Evolutionary conservation across 2,888 invertebrate genomes (phyloP).

Genomic region (Agrilus biguttatus): DNA sequence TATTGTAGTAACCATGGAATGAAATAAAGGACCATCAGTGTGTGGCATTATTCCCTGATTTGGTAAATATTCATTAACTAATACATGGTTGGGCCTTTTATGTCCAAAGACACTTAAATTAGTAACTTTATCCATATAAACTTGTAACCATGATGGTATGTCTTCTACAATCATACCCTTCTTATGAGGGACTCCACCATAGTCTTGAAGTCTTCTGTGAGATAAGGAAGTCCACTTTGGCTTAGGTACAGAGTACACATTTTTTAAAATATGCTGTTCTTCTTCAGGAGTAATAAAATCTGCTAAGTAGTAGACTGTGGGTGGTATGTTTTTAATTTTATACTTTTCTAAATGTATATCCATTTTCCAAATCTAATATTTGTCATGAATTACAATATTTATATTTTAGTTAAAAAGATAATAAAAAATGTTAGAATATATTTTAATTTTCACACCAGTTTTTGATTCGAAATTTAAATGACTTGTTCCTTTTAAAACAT

Average conservation of each 20-base stretch:
- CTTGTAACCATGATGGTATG: conserved; percentile 73
- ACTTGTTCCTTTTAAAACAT: too few species aligned
- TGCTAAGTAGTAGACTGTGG: conserved; percentile 67
- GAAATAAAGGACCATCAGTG: conserved; percentile 87
- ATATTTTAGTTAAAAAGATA: too few species aligned
- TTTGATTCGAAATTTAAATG: too few species aligned
- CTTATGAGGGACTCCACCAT: conserved; percentile 88
- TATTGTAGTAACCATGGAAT: conserved; percentile 84
- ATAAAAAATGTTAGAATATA: too few species aligned
- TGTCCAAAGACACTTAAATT: conserved; percentile 53
- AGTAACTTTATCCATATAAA: conserved; percentile 55
- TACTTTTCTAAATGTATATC: conserved; percentile 8
- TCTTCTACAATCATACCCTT: conserved; percentile 88
- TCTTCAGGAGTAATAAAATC: conserved; percentile 69
- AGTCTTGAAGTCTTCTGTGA: conserved; percentile 89
- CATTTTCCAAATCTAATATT: too few species aligned
- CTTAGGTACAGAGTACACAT: conserved; percentile 67
- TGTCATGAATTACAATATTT: too few species aligned
- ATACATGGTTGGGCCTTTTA: conserved; percentile 75
- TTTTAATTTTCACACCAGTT: too few species aligned
- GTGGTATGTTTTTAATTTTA: conserved; percentile 35
- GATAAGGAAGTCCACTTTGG: conserved; percentile 94
- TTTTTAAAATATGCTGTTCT: conserved; percentile 53
- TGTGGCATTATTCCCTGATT: conserved; percentile 97
- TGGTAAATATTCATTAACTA: conserved; percentile 86